Evolutionary conservation across 2,888 invertebrate species (phyloP).

Genomic region (Habroteleia sp.): DNA sequence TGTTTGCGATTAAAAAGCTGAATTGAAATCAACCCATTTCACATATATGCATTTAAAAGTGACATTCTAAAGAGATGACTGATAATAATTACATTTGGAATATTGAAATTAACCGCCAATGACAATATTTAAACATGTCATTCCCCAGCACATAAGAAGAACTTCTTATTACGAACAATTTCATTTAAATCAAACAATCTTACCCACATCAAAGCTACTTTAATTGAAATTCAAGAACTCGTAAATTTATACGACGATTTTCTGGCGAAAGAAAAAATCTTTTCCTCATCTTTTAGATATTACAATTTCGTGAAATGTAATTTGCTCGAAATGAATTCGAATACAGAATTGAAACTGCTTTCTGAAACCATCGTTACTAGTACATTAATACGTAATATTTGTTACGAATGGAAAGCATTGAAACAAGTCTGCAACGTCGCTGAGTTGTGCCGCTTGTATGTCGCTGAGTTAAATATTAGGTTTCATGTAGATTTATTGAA

Average conservation of each 20-base stretch:
- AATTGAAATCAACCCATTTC: too few relatives aligned
- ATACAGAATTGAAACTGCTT: conserved; percentile 21
- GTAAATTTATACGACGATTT: conserved; percentile 24
- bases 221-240: conserved; percentile 42
- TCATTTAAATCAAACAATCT: conserved; percentile 42
- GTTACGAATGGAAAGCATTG: conserved; percentile 2
- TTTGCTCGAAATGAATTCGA: conserved; percentile 36
- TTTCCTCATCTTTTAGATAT: conserved; percentile 36
- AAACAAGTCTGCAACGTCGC: background rate
- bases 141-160: background rate
- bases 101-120: conserved; percentile 16
- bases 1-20: too few relatives aligned
- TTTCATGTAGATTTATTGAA: too few relatives aligned
- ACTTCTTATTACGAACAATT: conserved; percentile 20
- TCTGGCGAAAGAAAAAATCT: conserved; percentile 26
- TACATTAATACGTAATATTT: conserved; percentile 38
- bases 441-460: too few relatives aligned
- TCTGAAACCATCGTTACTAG: conserved; percentile 4
- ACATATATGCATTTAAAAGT: too few relatives aligned
- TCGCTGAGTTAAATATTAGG: too few relatives aligned
- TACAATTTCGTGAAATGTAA: conserved; percentile 43
- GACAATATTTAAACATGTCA: conserved; percentile 10
- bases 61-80: conserved; percentile 1
- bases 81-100: conserved; percentile 15
- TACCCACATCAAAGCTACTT: conserved; percentile 29